phyloP scores from a whole-genome alignment of 2,888 invertebrate genomes.

The Folsomia manolachei region DNA sequence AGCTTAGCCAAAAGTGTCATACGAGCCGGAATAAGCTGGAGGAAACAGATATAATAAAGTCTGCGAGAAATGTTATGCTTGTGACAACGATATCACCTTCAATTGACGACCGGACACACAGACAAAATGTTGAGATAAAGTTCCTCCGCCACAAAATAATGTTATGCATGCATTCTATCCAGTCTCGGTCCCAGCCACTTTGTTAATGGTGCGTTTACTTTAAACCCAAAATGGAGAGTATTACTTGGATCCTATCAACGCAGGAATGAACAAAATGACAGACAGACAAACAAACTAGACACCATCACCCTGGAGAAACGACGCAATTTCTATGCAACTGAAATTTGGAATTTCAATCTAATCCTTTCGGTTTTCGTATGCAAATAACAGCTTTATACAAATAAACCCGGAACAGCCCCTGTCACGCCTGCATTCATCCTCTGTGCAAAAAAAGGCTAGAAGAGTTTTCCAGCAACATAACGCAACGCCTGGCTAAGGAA shows the following conservation, averaged over 20 bases:
- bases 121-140: too few species aligned
- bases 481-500: neutral
- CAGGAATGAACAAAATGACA: neutral
- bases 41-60: too few species aligned
- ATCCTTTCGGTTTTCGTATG: neutral
- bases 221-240: neutral
- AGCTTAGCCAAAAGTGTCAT: too few species aligned
- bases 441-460: neutral
- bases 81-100: too few species aligned
- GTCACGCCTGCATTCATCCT: slow-evolving; percentile 1
- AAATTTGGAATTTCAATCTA: neutral
- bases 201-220: neutral
- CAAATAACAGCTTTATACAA: slow-evolving; percentile 3
- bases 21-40: too few species aligned
- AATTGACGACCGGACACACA: too few species aligned
- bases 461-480: too few species aligned
- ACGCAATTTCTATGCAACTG: neutral
- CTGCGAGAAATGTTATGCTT: too few species aligned
- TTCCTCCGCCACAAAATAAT: too few species aligned
- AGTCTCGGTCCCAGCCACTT: too few species aligned
- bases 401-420: neutral
- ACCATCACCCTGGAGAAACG: neutral
- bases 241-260: neutral
- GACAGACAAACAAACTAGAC: neutral
- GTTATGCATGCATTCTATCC: too few species aligned